These are phyloP conservation scores for Paramuricea clavata DNA, from an alignment of 92 coral and sea anemone genomes.

Conservation along the genomic window DNA sequence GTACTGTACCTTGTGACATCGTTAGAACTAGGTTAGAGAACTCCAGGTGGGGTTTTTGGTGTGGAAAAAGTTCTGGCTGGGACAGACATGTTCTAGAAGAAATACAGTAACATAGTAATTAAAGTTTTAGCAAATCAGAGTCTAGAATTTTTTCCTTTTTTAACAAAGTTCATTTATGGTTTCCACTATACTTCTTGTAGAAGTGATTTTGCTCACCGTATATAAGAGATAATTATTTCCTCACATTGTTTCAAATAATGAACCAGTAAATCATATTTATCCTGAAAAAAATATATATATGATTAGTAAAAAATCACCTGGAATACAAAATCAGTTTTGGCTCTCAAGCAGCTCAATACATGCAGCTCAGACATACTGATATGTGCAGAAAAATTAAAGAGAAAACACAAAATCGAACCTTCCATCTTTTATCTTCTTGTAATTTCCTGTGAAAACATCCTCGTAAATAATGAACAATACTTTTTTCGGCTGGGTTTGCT, in stretches of 20 bases:
- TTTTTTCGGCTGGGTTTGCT: conserved; percentile 86
- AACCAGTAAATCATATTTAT: conserved; percentile 21
- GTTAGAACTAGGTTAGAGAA: conserved; percentile 73
- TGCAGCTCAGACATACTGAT: too few relatives aligned
- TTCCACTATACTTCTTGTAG: neutral
- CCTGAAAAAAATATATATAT: conserved; percentile 3
- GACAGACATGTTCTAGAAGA: conserved; percentile 81
- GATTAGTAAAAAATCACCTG: too few relatives aligned
- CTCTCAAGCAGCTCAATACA: too few relatives aligned
- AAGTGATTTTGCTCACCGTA: conserved; percentile 1
- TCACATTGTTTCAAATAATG: conserved; percentile 19
- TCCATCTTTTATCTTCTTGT: conserved; percentile 76
- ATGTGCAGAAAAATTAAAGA: too few relatives aligned
- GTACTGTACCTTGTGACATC: conserved; percentile 75
- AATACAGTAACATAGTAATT: too few relatives aligned
- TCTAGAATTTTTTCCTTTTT: too few relatives aligned
- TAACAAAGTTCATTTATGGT: too few relatives aligned
- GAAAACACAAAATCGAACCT: conserved; percentile 59
- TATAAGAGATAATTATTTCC: neutral
- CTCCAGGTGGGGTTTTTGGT: conserved; percentile 80
- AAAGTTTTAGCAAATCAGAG: too few relatives aligned
- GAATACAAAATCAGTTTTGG: neutral
- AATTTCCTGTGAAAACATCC: conserved; percentile 77
- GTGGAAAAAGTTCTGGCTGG: conserved; percentile 87
- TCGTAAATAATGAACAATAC: conserved; percentile 75